These are phyloP conservation scores for Cyphomyrus discorhynchus DNA, from an alignment of 2,113 vertebrate genomes.

Conservation along the genomic window DNA sequence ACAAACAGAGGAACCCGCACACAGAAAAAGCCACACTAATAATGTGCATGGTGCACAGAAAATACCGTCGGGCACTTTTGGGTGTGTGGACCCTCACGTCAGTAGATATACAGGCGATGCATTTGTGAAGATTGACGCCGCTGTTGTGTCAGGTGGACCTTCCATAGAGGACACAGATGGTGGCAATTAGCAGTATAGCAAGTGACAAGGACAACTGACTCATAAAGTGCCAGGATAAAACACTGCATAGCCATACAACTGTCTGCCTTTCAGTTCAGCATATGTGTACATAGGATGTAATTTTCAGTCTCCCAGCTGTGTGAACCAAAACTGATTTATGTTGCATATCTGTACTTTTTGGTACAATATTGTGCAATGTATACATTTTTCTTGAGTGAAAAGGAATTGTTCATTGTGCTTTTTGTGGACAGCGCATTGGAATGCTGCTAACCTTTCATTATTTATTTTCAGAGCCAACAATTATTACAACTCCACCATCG, in stretches of 20 bases:
- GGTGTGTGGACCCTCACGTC: background rate
- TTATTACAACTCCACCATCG: conserved; percentile 77
- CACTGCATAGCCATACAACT: background rate
- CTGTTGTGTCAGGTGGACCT: background rate
- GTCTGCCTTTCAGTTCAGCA: background rate
- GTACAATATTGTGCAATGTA: background rate
- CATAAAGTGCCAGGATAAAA: background rate
- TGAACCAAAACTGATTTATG: background rate
- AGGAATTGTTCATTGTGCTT: background rate
- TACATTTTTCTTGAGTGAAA: background rate
- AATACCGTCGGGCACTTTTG: background rate
- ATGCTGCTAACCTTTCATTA: background rate
- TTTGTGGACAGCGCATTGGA: background rate
- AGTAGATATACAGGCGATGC: background rate
- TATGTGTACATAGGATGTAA: background rate
- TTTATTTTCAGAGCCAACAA: conserved; percentile 73
- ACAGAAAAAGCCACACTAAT: conserved; percentile 23
- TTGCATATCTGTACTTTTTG: background rate
- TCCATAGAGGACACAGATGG: background rate
- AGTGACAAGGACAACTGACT: background rate
- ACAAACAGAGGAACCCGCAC: conserved; percentile 15
- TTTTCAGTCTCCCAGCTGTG: background rate
- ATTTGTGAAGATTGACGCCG: background rate
- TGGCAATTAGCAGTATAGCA: background rate
- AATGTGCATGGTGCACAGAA: background rate